Evolutionary conservation across 2,113 vertebrate genomes (phyloP).

Genomic region (Bostrychus sinensis): DNA sequence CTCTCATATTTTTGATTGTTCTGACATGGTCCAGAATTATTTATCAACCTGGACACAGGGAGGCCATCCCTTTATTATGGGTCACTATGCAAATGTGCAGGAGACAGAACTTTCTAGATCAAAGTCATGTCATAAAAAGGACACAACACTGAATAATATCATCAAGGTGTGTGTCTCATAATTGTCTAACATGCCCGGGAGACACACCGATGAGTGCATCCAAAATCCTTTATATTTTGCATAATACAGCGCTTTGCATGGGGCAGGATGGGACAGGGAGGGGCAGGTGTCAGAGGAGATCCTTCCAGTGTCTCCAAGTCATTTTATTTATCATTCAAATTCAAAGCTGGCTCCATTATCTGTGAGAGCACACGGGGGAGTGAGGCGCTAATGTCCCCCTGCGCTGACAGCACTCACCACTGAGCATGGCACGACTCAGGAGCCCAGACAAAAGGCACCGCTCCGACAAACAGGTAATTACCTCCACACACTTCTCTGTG

Average conservation of each 20-base stretch:
- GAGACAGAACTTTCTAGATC: constrained; percentile 70
- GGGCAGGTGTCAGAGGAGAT: constrained; percentile 67
- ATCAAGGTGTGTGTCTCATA: constrained; percentile 68
- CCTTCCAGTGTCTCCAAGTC: constrained; percentile 75
- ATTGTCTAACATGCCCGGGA: constrained; percentile 81
- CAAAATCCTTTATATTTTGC: constrained; percentile 69
- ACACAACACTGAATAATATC: constrained; percentile 65
- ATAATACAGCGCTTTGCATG: constrained; percentile 71
- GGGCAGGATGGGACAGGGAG: constrained; percentile 15
- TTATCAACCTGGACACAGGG: constrained; percentile 49
- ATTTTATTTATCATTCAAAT: constrained; percentile 84
- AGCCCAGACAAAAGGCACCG: constrained; percentile 41
- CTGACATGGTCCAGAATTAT: constrained; percentile 71
- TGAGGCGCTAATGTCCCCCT: constrained; percentile 75
- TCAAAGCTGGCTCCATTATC: constrained; percentile 83
- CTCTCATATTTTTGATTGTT: constrained; percentile 56
- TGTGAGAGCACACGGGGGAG: constrained; percentile 71
- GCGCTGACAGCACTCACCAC: constrained; percentile 61
- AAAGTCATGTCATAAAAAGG: constrained; percentile 71
- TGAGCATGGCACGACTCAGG: constrained; percentile 61
- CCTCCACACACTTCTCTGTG: constrained; percentile 65
- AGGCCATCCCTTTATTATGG: constrained; percentile 68
- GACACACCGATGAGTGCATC: constrained; percentile 70
- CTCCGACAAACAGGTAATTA: constrained; percentile 75
- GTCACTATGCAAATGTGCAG: constrained; percentile 70